phyloP scores from a whole-genome alignment of 2,888 invertebrate genomes.

The Colletes collaris region DNA sequence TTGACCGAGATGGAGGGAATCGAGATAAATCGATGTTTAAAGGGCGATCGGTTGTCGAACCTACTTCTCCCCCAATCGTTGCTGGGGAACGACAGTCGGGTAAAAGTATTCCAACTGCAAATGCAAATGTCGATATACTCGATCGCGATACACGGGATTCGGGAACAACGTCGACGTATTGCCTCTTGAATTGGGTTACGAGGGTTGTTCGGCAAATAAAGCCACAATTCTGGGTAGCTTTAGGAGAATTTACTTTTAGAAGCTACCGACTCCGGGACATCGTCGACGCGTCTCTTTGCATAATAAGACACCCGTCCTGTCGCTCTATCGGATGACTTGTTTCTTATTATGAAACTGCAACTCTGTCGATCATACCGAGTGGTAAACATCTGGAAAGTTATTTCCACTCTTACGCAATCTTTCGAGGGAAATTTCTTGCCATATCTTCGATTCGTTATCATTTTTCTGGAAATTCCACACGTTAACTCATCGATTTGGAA shows the following conservation, averaged over 20 bases:
- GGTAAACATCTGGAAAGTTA: no score
- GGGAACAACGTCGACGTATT: slow-evolving; percentile 23
- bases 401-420: no score
- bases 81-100: slow-evolving; percentile 16
- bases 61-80: slow-evolving; percentile 5
- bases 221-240: background rate
- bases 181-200: slow-evolving; percentile 16
- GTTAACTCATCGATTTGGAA: no score
- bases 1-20: slow-evolving; percentile 47
- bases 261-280: background rate
- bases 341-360: no score
- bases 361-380: no score
- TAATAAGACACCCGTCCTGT: no score
- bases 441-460: no score
- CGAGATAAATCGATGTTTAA: slow-evolving; percentile 40
- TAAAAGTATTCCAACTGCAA: slow-evolving; percentile 17
- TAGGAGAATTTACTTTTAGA: background rate
- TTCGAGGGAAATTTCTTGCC: no score
- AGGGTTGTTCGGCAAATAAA: slow-evolving; percentile 5
- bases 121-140: slow-evolving; percentile 39
- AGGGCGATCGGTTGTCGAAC: slow-evolving; percentile 45
- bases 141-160: slow-evolving; percentile 17
- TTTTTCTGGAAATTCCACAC: no score
- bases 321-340: no score
- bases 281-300: background rate